These are phyloP conservation scores for Drosophila funebris DNA, from an alignment of 1,140 invertebrate species.

Conservation along the genomic window DNA sequence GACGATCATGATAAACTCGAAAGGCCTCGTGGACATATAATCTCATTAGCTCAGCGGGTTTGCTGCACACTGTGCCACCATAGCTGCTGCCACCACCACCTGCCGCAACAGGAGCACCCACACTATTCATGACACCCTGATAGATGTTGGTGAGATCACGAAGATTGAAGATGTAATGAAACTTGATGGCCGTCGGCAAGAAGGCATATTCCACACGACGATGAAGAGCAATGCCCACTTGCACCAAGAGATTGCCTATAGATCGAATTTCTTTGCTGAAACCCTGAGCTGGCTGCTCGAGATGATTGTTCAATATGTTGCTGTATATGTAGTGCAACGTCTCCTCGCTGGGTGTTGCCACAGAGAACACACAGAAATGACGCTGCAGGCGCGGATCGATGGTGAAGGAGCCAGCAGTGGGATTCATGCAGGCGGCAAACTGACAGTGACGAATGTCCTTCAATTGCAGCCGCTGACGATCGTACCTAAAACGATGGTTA, in stretches of 20 bases:
- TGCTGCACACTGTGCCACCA: constrained; percentile 86
- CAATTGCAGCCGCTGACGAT: constrained; percentile 92
- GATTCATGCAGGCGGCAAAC: constrained; percentile 98
- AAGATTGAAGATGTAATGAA: constrained; percentile 97
- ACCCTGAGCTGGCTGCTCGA: constrained; percentile 88
- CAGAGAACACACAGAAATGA: constrained; percentile 96
- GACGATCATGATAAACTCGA: constrained; percentile 95
- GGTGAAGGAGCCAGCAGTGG: constrained; percentile 96
- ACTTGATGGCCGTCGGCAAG: constrained; percentile 96
- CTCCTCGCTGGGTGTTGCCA: constrained; percentile 91
- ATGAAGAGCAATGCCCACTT: constrained; percentile 91
- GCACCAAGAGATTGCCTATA: constrained; percentile 87
- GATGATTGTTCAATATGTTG: constrained; percentile 91
- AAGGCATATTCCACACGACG: constrained; percentile 90
- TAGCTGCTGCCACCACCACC: constrained; percentile 45
- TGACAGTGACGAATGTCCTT: constrained; percentile 98
- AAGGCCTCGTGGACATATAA: constrained; percentile 96
- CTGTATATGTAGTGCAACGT: constrained; percentile 94
- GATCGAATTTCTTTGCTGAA: constrained; percentile 87
- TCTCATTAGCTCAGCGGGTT: constrained; percentile 89
- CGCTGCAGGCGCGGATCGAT: constrained; percentile 96
- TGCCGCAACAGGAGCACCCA: constrained; percentile 74
- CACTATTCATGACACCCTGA: constrained; percentile 86
- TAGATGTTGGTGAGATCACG: constrained; percentile 95
- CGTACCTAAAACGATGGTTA: constrained; percentile 86